A percentile compares a stretch with the other conserved stretches of the same genome.
Evolutionary conservation across 2,113 vertebrate genomes (phyloP).

Genomic region (Siphamia tubifer): DNA sequence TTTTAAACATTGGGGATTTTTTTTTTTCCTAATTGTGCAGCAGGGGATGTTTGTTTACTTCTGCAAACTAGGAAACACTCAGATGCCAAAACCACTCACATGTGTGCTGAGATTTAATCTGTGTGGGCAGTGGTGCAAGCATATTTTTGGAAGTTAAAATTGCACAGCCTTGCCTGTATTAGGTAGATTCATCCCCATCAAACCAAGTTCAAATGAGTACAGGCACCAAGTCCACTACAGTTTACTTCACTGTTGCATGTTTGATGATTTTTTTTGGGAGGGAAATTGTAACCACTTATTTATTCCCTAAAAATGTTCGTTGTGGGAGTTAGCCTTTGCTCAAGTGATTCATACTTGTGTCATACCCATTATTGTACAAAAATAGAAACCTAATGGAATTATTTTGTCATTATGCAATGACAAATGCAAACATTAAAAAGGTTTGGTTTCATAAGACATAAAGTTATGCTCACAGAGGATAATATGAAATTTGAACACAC

Average conservation of each 20-base stretch:
- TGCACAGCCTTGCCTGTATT: background rate
- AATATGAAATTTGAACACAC: slow-evolving; percentile 1
- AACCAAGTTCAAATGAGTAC: background rate
- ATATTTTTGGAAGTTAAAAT: slow-evolving; percentile 15
- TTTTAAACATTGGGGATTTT: background rate
- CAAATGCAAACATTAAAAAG: slow-evolving; percentile 7
- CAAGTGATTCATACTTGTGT: slow-evolving; percentile 27
- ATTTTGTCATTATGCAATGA: slow-evolving; percentile 2
- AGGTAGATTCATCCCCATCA: background rate
- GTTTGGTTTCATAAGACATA: slow-evolving; percentile 16
- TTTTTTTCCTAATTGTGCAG: background rate
- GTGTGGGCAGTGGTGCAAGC: background rate
- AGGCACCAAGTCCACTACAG: background rate
- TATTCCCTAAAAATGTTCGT: background rate
- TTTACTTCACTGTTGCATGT: background rate
- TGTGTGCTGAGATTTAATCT: slow-evolving; percentile 8
- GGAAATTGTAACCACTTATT: background rate
- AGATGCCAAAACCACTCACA: background rate
- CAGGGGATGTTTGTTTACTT: background rate
- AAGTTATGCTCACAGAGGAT: background rate
- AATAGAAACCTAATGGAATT: slow-evolving; percentile 1
- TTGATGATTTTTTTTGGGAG: background rate
- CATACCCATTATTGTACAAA: background rate
- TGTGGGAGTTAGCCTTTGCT: background rate
- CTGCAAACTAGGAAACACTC: background rate